phyloP scores from a whole-genome alignment of 2,113 vertebrate species.

The Perca flavescens region DNA sequence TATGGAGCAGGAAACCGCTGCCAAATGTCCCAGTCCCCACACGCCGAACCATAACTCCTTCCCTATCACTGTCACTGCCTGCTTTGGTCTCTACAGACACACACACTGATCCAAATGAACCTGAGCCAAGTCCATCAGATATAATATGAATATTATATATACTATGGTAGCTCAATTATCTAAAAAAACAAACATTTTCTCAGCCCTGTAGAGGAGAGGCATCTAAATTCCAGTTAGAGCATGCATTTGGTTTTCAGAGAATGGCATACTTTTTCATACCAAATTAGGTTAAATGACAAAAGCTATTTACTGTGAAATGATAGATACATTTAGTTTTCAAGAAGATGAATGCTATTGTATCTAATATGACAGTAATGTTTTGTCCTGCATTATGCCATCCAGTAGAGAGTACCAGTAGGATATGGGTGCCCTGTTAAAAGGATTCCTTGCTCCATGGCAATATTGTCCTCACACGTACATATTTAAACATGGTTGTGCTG shows the following conservation, averaged over 20 bases:
- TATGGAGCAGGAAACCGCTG: constrained; percentile 65
- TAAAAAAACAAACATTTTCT: constrained; percentile 71
- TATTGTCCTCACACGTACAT: not conserved
- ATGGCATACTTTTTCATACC: constrained; percentile 40
- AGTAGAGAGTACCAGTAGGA: constrained; percentile 16
- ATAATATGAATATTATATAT: constrained; percentile 70
- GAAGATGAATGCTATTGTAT: constrained; percentile 59
- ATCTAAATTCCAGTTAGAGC: constrained; percentile 58
- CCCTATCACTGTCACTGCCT: constrained; percentile 69
- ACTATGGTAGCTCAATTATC: constrained; percentile 64
- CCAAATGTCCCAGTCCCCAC: constrained; percentile 67
- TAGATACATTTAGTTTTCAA: constrained; percentile 50
- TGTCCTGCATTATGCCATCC: constrained; percentile 41
- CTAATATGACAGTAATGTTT: constrained; percentile 58
- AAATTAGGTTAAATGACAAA: constrained; percentile 76
- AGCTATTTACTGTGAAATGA: constrained; percentile 56
- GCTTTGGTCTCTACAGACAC: constrained; percentile 54
- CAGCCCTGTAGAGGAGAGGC: constrained; percentile 40
- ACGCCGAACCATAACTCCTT: constrained; percentile 63
- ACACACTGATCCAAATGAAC: constrained; percentile 57
- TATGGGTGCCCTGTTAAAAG: constrained; percentile 7
- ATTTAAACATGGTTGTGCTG: not conserved
- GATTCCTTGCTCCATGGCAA: not conserved
- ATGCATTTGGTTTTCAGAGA: constrained; percentile 50
- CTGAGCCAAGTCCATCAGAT: constrained; percentile 70